Conservation (phyloP, 2,113 vertebrate species). For the Brachionichthys hirsutus region DNA sequence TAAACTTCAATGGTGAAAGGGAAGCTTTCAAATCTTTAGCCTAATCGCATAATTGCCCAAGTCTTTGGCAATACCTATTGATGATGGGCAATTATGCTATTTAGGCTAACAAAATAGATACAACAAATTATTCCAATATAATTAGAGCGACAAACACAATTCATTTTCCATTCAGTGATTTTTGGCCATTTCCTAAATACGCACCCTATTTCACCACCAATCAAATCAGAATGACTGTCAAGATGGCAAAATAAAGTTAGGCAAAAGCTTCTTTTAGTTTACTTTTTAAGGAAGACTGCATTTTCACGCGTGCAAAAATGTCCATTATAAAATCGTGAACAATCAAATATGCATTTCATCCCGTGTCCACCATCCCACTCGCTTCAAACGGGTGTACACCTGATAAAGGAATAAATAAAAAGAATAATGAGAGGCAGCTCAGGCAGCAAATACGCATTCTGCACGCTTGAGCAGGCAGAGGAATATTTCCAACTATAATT, state of each 20-base stretch:
- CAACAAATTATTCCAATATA: background rate
- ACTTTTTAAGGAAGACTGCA: too few species aligned
- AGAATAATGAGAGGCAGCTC: conserved; percentile 27
- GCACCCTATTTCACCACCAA: background rate
- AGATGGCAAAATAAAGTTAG: background rate
- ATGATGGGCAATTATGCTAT: too few species aligned
- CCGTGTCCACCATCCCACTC: background rate
- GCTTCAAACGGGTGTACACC: background rate
- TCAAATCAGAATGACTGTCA: background rate
- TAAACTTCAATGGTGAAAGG: background rate
- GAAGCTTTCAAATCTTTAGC: background rate
- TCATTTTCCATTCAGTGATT: too few species aligned
- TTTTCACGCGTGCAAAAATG: background rate
- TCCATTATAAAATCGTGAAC: background rate
- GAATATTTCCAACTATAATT: conserved; percentile 74
- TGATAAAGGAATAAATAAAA: conserved; percentile 30
- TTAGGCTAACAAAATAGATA: too few species aligned
- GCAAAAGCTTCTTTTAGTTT: too few species aligned
- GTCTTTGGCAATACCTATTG: too few species aligned
- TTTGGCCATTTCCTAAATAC: too few species aligned
- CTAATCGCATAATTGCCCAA: too few species aligned
- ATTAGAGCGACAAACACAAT: too few species aligned
- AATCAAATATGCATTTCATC: conserved; percentile 7
- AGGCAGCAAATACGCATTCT: conserved; percentile 45
- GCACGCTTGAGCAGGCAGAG: conserved; percentile 46